Evolutionary conservation across 2,888 invertebrate species (phyloP).

Genomic region (Cheilosia variabilis): DNA sequence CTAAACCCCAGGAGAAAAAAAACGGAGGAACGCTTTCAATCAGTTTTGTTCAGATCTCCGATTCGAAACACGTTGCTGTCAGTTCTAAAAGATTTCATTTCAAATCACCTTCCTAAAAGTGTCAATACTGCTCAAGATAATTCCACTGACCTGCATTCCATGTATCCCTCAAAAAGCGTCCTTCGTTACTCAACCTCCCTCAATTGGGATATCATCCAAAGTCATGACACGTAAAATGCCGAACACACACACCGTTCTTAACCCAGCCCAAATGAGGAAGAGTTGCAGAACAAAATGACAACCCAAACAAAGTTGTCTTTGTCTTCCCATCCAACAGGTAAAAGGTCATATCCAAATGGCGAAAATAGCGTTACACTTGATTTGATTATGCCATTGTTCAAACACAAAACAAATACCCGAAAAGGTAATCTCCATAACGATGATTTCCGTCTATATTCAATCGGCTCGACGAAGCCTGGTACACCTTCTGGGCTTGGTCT

Average conservation of each 20-base stretch:
- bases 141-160: conserved; percentile 8
- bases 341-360: conserved; percentile 45
- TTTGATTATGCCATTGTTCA: conserved; percentile 68
- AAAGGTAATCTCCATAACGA: conserved; percentile 63
- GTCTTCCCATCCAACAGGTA: neutral
- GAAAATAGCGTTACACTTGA: conserved; percentile 44
- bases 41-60: no score
- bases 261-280: neutral
- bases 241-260: conserved; percentile 3
- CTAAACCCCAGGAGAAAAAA: no score
- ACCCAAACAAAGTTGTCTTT: neutral
- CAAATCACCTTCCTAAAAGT: neutral
- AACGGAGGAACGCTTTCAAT: no score
- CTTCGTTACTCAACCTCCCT: conserved; percentile 31
- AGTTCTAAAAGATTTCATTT: no score
- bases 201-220: conserved; percentile 44
- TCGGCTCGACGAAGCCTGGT: conserved; percentile 52
- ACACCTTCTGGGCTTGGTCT: neutral
- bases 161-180: conserved; percentile 14
- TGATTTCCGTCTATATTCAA: conserved; percentile 70
- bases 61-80: no score
- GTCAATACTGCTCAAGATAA: neutral
- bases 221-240: conserved; percentile 62
- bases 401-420: conserved; percentile 67
- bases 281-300: conserved; percentile 34